A percentile compares a stretch with the other conserved stretches of the same genome.
Conservation (phyloP, 2,888 invertebrate species). For the Heliconius ethilla region DNA sequence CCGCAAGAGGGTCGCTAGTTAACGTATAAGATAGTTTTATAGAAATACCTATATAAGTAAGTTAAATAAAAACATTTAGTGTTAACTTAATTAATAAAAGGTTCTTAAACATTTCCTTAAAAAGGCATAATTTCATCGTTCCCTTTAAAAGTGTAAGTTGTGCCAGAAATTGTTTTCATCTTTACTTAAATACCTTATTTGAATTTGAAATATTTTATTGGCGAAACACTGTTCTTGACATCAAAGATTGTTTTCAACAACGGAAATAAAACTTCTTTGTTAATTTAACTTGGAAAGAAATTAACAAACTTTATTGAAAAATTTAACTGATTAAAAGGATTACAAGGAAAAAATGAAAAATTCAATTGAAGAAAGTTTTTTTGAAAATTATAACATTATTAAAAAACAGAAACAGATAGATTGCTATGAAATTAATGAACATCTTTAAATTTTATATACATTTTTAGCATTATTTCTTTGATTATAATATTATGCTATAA, state of each 20-base stretch:
- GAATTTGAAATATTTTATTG: slow-evolving; percentile 17
- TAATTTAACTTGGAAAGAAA: slow-evolving; percentile 21
- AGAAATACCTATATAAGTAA: no score
- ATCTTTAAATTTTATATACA: neutral
- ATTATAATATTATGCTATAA: no score
- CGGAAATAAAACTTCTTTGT: slow-evolving; percentile 39
- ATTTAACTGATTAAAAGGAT: neutral
- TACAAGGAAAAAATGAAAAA: neutral
- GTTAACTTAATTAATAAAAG: neutral
- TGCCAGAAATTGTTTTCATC: neutral
- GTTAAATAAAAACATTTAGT: no score
- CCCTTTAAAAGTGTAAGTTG: no score
- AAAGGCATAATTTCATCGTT: no score
- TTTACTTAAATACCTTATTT: neutral
- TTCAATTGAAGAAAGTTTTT: neutral
- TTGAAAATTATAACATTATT: neutral
- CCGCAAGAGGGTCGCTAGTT: no score
- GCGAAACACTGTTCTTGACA: slow-evolving; percentile 28
- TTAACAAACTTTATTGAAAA: slow-evolving; percentile 11
- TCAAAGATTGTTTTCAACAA: slow-evolving; percentile 32
- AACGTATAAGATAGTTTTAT: no score
- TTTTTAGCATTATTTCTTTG: neutral
- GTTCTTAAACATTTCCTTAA: neutral
- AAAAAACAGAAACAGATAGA: neutral
- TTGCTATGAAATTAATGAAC: no score